Base-by-base conservation (phyloP, 2,888 invertebrate species). In the Mycalesis mineus region DNA sequence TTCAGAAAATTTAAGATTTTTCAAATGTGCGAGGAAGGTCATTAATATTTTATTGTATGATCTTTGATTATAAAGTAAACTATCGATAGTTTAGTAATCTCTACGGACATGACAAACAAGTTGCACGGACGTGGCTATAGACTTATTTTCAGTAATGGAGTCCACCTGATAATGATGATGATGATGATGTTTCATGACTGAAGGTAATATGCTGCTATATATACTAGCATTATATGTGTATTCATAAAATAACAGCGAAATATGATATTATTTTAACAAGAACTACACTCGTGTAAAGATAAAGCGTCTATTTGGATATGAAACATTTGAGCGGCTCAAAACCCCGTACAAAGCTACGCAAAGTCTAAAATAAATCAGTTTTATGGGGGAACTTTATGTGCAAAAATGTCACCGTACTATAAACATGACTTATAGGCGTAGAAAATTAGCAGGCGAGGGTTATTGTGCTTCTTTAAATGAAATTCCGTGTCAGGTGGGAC, bases 381-480 rank as follows among this genome's bases (percentile, higher is more conserved):
- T 65, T 60, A 64, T 63, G 63, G 59, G 53, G 58, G 51, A 63
- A 62, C 60, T 62, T 64, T 60, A 60, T 58, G 66, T 61, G 75
- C 76, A 82, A 82, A 84, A 84, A 82, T 82, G 74, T 73, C 68
- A 64, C 73, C 75, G 78, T 75, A 78, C 75, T 80, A 78, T 85
- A 80, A 83, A 80, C 64, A 72, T 85, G 84, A 87, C 84, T 80
- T 79, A 85, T 82, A 68, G 64, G 66, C 71, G 68, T 68, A 70
- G 74, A 75, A 84, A 86, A 87, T 86, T 84, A 86, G 83, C 80
- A 74, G 77, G 70, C 72, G 74, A 72, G 67, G 68, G 77, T 72
- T 74, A 75, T 73, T 68, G 73, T 71, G 70, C 68, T 84, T 82
- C 85, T 84, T 84, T 82, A 86, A 85, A 86, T 86, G 83, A 83